A percentile compares a stretch with the other conserved stretches of the same genome.
Evolutionary conservation across 2,113 vertebrate genomes (phyloP).

Genomic region (Odocoileus virginianus): DNA sequence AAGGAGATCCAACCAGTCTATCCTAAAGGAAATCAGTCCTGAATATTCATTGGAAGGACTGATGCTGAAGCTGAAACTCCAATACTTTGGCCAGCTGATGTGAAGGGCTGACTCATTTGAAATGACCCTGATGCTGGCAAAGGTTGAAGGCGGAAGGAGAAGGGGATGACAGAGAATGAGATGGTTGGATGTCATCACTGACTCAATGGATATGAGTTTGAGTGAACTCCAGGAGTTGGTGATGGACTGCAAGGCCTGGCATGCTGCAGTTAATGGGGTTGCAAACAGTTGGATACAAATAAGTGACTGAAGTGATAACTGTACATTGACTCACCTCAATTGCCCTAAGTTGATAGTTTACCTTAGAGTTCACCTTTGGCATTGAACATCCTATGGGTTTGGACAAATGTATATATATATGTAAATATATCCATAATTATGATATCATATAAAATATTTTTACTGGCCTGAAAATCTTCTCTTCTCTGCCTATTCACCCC

Average conservation of each 20-base stretch:
- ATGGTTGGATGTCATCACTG: background rate
- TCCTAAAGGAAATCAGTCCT: background rate
- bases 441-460: background rate
- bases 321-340: background rate
- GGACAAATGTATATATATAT: background rate
- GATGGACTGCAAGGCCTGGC: background rate
- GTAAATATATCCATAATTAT: background rate
- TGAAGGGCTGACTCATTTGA: background rate
- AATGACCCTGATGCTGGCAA: background rate
- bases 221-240: background rate
- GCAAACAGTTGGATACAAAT: fast-evolving
- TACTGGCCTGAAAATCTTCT: background rate
- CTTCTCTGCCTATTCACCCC: background rate
- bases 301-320: no score
- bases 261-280: background rate
- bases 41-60: background rate
- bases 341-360: background rate
- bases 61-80: background rate
- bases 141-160: background rate
- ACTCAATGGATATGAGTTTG: background rate
- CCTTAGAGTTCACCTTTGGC: background rate
- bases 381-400: background rate
- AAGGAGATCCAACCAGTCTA: background rate
- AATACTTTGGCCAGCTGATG: background rate
- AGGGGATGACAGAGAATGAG: background rate